These are phyloP conservation scores for Drosophila kepulauana DNA, from an alignment of 1,140 invertebrate genomes.

Conservation along the genomic window DNA sequence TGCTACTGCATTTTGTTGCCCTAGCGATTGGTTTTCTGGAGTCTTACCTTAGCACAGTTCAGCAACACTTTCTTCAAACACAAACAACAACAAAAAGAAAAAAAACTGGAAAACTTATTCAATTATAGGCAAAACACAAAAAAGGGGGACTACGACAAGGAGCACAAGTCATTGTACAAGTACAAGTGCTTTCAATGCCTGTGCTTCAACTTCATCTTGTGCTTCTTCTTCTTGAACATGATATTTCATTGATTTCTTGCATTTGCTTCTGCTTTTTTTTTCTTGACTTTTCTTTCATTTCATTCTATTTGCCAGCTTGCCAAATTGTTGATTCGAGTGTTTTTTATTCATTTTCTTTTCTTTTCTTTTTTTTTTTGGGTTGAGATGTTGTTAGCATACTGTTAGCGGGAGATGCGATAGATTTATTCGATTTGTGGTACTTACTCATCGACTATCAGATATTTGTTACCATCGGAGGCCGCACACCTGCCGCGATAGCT, in stretches of 20 bases:
- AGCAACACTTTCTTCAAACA: conserved; percentile 38
- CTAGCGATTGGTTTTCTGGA: conserved; percentile 3
- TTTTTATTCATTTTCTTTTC: background rate
- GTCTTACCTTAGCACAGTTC: conserved; percentile 68
- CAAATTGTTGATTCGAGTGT: conserved; percentile 44
- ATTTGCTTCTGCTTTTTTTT: background rate
- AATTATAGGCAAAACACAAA: conserved; percentile 69
- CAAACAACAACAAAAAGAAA: conserved; percentile 42
- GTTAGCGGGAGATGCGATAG: conserved; percentile 37
- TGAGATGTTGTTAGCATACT: conserved; percentile 71
- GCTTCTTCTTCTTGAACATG: conserved; percentile 17
- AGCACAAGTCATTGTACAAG: conserved; percentile 22
- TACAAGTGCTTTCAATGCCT: conserved; percentile 42
- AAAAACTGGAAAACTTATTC: conserved; percentile 68
- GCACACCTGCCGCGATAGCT: conserved; percentile 93
- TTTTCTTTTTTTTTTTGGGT: conserved; percentile 23
- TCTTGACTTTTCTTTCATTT: conserved; percentile 9
- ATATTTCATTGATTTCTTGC: conserved; percentile 28
- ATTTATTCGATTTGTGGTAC: conserved; percentile 80
- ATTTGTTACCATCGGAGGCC: conserved; percentile 93
- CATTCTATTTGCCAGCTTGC: conserved; percentile 49
- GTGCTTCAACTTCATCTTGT: conserved; percentile 18
- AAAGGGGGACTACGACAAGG: conserved; percentile 23
- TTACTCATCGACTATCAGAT: conserved; percentile 93
- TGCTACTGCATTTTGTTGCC: conserved; percentile 14